Percentiles rank a stretch among this genome's conserved stretches.
phyloP scores from a whole-genome alignment of 2,113 vertebrate species.

The Ahaetulla prasina region DNA sequence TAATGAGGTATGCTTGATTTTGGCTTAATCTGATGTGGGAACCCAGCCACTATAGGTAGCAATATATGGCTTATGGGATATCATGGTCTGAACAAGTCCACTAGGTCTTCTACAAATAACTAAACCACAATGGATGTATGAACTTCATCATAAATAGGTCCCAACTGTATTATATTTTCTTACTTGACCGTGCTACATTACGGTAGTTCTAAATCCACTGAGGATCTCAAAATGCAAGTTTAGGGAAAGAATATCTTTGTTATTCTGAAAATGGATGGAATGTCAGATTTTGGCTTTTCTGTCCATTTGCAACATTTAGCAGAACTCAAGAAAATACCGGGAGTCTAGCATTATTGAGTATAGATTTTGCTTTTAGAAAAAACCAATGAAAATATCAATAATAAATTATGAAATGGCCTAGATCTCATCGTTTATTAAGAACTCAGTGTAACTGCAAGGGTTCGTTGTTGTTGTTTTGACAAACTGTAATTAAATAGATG shows the following conservation, averaged over 20 bases:
- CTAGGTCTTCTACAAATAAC: neutral
- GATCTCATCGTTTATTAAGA: neutral
- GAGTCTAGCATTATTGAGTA: neutral
- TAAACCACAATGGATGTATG: neutral
- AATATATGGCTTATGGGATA: neutral
- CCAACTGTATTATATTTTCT: neutral
- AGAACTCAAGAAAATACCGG: neutral
- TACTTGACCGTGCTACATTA: neutral
- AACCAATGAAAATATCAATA: neutral
- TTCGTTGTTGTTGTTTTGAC: neutral
- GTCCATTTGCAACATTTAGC: neutral
- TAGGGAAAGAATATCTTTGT: neutral
- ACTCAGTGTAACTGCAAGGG: neutral
- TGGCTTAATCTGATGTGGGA: neutral
- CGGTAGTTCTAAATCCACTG: neutral
- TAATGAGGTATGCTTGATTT: neutral
- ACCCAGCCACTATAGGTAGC: neutral
- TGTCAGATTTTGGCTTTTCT: neutral
- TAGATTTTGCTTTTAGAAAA: neutral
- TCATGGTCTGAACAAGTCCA: neutral
- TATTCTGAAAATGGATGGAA: neutral
- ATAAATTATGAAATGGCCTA: neutral
- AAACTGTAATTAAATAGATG: neutral
- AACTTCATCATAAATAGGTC: neutral
- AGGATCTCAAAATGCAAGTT: neutral